Conservation (phyloP, 2,113 vertebrate species). For the Brachionichthys hirsutus region DNA sequence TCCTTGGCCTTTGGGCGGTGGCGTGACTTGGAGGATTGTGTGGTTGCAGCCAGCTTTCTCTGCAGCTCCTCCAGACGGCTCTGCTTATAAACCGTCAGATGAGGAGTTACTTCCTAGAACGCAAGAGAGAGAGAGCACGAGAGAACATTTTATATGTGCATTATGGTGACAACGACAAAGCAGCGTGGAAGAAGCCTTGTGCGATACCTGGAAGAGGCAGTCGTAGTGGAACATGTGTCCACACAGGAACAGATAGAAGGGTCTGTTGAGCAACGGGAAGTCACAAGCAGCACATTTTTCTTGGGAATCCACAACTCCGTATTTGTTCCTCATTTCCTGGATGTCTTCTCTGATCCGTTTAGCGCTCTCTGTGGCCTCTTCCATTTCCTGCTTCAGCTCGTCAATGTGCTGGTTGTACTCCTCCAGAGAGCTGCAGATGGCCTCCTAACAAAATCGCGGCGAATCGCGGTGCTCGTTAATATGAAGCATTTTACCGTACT, state of each 20-base stretch:
- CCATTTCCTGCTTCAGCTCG: slow-evolving; percentile 98
- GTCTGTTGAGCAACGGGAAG: slow-evolving; percentile 94
- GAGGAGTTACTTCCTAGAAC: slow-evolving; percentile 90
- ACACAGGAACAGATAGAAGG: slow-evolving; percentile 96
- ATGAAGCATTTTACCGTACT: not conserved
- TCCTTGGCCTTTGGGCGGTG: slow-evolving; percentile 80
- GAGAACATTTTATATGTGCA: not conserved
- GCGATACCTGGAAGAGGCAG: slow-evolving; percentile 87
- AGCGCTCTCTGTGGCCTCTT: slow-evolving; percentile 95
- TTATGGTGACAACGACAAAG: not conserved
- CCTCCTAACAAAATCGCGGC: slow-evolving; percentile 77
- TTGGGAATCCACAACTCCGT: slow-evolving; percentile 94
- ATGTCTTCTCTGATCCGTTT: slow-evolving; percentile 95
- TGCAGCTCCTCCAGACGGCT: slow-evolving; percentile 92
- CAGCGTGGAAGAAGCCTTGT: not conserved
- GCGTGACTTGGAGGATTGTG: slow-evolving; percentile 82
- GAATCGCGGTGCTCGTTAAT: not conserved
- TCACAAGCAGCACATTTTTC: slow-evolving; percentile 95
- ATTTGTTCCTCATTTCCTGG: slow-evolving; percentile 97
- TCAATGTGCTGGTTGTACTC: slow-evolving; percentile 98
- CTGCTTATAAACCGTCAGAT: slow-evolving; percentile 88
- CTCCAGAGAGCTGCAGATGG: slow-evolving; percentile 92
- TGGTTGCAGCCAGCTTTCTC: slow-evolving; percentile 85
- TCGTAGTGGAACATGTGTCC: slow-evolving; percentile 98
- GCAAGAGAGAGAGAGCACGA: not conserved